Percentiles rank a stretch among this genome's conserved stretches.
Conservation (phyloP, 2,797 vertebrate species). For the Coreius guichenoti region DNA sequence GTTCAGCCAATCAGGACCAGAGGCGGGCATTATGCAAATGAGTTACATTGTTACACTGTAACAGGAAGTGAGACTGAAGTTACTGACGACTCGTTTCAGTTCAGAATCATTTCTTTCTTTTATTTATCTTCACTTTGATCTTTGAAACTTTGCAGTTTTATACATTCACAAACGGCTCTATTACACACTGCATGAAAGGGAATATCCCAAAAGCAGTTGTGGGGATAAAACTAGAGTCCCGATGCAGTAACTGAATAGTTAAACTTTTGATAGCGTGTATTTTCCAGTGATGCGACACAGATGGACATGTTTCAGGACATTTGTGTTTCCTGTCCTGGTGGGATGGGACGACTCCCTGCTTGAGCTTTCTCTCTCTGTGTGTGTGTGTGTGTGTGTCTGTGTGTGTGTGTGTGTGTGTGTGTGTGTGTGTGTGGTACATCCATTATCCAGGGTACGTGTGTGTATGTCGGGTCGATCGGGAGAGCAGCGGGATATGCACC, state of each 20-base stretch:
- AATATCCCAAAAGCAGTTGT: not conserved
- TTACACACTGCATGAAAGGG: not conserved
- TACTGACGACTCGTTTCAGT: not conserved
- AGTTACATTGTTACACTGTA: no score
- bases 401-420: not conserved
- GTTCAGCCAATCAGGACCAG: not conserved
- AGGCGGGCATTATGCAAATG: not conserved
- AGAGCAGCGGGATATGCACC: constrained; percentile 17
- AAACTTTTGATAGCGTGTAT: not conserved
- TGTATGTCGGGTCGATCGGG: constrained; percentile 41
- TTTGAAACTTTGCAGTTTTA: no score
- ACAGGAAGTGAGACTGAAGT: no score
- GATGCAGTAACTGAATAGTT: not conserved
- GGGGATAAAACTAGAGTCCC: no score
- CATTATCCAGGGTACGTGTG: constrained; percentile 34
- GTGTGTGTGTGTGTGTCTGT: constrained; percentile 7
- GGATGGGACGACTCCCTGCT: constrained; percentile 12
- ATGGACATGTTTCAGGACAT: constrained; percentile 27
- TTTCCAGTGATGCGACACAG: not conserved
- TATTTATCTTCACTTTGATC: no score
- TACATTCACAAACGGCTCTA: no score
- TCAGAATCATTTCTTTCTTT: not conserved
- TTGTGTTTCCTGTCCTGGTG: constrained; percentile 25
- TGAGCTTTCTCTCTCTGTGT: not conserved
- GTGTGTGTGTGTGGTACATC: constrained; percentile 19